A percentile compares a stretch with the other conserved stretches of the same genome.
phyloP scores from a whole-genome alignment of 2,113 vertebrate species.

The Callospermophilus lateralis region DNA sequence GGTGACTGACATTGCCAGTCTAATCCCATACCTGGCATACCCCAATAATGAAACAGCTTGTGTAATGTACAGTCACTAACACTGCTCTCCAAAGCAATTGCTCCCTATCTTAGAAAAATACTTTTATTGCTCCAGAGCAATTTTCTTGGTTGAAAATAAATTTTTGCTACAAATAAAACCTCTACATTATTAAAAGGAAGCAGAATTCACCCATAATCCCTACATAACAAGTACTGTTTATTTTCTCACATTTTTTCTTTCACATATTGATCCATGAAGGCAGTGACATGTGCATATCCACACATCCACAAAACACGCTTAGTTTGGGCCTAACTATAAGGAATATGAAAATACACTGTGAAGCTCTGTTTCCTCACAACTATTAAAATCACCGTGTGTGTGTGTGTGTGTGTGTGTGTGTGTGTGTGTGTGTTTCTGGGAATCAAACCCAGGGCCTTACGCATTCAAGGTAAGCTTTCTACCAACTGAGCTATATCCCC shows the following conservation, averaged over 20 bases:
- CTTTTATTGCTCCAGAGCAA: background rate
- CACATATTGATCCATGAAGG: background rate
- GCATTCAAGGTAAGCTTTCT: no score
- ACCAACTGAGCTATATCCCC: no score
- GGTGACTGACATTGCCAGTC: background rate
- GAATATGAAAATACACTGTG: background rate
- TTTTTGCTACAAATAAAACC: background rate
- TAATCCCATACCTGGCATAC: background rate
- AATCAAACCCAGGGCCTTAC: no score
- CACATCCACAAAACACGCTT: fast-evolving
- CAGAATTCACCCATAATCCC: background rate
- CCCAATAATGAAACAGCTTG: background rate
- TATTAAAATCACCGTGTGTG: background rate
- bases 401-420: no score
- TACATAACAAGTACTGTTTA: background rate
- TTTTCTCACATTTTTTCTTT: background rate
- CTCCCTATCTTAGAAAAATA: background rate
- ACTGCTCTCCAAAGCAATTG: background rate
- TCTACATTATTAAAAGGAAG: background rate
- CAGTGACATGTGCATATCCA: no score
- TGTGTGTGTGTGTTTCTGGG: no score
- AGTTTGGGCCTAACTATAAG: background rate
- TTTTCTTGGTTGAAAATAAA: conserved; percentile 6
- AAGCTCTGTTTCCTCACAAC: background rate
- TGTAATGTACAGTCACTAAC: background rate